Base-by-base conservation (phyloP, 2,797 vertebrate genomes). In the Rhinophrynus dorsalis region DNA sequence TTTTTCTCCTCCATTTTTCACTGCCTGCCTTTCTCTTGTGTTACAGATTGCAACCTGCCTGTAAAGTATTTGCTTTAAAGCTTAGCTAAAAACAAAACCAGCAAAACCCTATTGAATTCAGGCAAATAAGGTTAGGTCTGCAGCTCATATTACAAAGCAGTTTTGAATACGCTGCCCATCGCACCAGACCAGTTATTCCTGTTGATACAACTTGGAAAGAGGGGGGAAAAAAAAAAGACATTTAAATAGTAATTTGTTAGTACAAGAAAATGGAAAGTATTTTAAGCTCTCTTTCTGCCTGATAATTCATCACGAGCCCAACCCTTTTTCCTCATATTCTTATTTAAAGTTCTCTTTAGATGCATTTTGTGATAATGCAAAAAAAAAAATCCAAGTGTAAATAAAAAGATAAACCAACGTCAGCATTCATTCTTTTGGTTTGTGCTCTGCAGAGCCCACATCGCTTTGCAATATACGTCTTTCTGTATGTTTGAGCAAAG, bases 131-230 rank as follows among this genome's bases (percentile, higher is more conserved):
- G 89, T 86, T 85, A 83, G 84, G 85, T 87, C 84, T 87, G 82
- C 75, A 78, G 86, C 88, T 92, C 90, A 84, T 82, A 89, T 93
- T 91, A 90, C 85, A 87, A 86, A 92, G 85, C 85, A 85, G 82
- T 90, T 94, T 92, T 94, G 89, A 95, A 93, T 94, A 92, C 90
- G 88, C 85, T 87, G 90, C 90, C 85, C 86, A 76, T 88, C 88
- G 85, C 84, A 85, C 84, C 88, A 85, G 92, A 95, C 92, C 91
- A 88, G 92, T 95, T 94, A 91, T 92, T 94, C 92, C 90, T 92
- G 93, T 93, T 92, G 89, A 85, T 84, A 86, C 86, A 88, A 90
- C 83, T 84, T 82, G 77, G 89, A 90, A 84, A 18, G n/a, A 17
- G n/a, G 20, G 17, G 86, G 84, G 82, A 82, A 78, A 84, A 83